Conservation (phyloP, 2,797 vertebrate species). For the Mormyrus proboscirostris region DNA sequence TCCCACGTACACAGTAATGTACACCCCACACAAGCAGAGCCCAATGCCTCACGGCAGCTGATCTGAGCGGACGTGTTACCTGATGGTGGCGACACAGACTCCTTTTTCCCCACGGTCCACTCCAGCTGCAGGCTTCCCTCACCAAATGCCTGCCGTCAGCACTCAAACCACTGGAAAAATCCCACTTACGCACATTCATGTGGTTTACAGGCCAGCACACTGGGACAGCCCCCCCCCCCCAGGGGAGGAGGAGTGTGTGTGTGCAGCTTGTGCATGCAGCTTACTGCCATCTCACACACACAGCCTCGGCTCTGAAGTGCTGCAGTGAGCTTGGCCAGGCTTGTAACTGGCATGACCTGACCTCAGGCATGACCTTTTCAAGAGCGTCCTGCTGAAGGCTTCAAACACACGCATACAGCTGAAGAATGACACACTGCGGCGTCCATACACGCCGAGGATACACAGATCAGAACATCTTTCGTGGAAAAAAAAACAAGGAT, state of each 20-base stretch:
- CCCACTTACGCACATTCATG: neutral
- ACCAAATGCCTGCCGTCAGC: neutral
- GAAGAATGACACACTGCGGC: neutral
- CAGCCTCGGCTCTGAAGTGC: neutral
- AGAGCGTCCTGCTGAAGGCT: neutral
- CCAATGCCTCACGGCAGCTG: neutral
- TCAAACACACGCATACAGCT: neutral
- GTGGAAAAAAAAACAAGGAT: neutral
- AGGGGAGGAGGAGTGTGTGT: neutral
- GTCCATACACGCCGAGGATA: neutral
- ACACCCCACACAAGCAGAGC: neutral
- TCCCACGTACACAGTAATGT: neutral
- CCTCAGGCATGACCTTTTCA: neutral
- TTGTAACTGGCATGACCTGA: neutral
- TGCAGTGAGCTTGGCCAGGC: neutral
- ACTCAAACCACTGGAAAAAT: neutral
- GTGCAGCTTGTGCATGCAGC: neutral
- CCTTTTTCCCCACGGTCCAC: neutral
- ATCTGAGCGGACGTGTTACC: neutral
- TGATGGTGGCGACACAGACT: neutral
- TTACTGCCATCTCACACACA: neutral
- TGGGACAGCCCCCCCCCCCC: neutral
- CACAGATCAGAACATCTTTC: neutral
- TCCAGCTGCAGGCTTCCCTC: neutral
- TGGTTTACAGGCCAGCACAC: neutral